Conservation (phyloP, 2,113 vertebrate genomes). For the Phrynocephalus versicolor region DNA sequence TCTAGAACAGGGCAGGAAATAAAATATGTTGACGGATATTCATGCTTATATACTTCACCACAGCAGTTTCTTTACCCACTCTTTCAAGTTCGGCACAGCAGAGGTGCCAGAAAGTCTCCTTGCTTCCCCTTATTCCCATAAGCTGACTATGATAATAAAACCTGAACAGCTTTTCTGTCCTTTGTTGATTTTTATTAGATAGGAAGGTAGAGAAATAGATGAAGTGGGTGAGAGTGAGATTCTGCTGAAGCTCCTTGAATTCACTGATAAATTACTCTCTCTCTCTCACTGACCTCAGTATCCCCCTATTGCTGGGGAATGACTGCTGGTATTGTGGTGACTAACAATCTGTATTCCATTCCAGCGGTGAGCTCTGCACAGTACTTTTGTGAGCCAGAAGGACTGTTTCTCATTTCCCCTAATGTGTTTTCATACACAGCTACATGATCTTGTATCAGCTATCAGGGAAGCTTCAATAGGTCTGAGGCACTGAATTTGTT, state of each 20-base stretch:
- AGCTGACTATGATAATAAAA: background rate
- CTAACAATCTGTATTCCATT: background rate
- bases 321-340: accelerated
- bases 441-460: slow-evolving; percentile 12
- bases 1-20: background rate
- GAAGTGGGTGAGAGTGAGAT: background rate
- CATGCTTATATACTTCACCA: background rate
- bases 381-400: background rate
- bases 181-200: background rate
- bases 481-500: slow-evolving; percentile 9
- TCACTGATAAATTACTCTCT: background rate
- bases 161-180: background rate
- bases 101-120: too few relatives aligned
- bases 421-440: slow-evolving; percentile 28
- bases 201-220: slow-evolving; percentile 9
- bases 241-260: slow-evolving; percentile 5
- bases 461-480: slow-evolving; percentile 8
- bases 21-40: background rate
- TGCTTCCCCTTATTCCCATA: background rate
- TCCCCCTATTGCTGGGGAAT: slow-evolving; percentile 7
- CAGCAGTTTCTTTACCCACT: background rate
- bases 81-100: background rate
- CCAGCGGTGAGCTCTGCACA: background rate
- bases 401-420: slow-evolving; percentile 25
- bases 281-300: background rate